phyloP scores from a whole-genome alignment of 2,888 invertebrate species.

The Leptopilina myrica region DNA sequence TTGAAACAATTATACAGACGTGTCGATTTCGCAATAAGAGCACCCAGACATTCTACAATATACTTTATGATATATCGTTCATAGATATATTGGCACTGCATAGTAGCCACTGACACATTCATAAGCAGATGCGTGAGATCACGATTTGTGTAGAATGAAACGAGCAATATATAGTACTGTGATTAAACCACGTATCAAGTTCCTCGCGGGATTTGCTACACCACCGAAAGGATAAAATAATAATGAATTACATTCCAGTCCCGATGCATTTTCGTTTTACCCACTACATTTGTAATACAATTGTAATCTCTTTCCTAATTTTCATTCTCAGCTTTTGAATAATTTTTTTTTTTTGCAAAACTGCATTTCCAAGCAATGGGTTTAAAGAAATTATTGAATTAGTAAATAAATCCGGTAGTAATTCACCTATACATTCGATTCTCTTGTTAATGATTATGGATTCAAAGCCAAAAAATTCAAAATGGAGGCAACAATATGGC shows the following conservation, averaged over 20 bases:
- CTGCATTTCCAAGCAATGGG: too few species aligned
- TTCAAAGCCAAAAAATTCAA: too few species aligned
- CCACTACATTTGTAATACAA: slow-evolving; percentile 54
- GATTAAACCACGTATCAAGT: slow-evolving; percentile 69
- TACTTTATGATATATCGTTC: slow-evolving; percentile 9
- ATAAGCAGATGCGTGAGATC: slow-evolving; percentile 32
- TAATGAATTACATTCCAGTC: slow-evolving; percentile 63
- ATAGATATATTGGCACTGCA: slow-evolving; percentile 8
- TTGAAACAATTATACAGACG: background rate
- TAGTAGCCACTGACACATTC: background rate
- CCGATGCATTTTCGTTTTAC: slow-evolving; percentile 56
- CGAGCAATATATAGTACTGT: slow-evolving; percentile 45
- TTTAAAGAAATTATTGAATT: too few species aligned
- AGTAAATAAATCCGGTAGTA: too few species aligned
- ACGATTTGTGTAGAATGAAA: slow-evolving; percentile 53
- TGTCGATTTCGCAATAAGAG: too few species aligned
- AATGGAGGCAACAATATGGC: too few species aligned
- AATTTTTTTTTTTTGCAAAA: too few species aligned
- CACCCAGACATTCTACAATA: background rate
- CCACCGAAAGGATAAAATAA: slow-evolving; percentile 68
- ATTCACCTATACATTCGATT: too few species aligned
- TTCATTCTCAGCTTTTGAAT: too few species aligned
- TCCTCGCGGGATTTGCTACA: slow-evolving; percentile 67
- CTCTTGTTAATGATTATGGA: too few species aligned
- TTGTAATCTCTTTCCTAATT: slow-evolving; percentile 53